Conservation (phyloP, 2,797 vertebrate genomes). For the Peromyscus melanophrys region DNA sequence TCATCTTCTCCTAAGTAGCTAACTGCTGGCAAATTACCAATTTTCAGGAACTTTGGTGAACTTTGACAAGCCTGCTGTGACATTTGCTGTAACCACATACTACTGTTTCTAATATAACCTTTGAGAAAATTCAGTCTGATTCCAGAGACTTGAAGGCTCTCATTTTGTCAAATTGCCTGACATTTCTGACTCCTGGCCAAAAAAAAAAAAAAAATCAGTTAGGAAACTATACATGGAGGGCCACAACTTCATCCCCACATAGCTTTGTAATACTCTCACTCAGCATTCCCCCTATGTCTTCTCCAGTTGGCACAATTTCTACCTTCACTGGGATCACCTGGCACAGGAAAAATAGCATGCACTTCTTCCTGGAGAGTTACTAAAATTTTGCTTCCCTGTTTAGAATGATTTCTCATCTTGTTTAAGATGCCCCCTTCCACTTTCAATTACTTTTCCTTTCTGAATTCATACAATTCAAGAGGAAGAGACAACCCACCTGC, state of each 20-base stretch:
- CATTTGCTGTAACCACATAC: conserved; percentile 43
- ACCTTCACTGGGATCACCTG: not conserved
- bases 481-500: not conserved
- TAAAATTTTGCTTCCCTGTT: not conserved
- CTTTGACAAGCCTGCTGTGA: not conserved
- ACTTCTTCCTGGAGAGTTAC: not conserved
- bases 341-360: not conserved
- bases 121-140: conserved; percentile 60
- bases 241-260: accelerated
- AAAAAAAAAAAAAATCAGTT: not conserved
- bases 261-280: too few relatives aligned
- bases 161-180: conserved; percentile 51
- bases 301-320: not conserved
- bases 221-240: not conserved
- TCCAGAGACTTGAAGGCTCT: not conserved
- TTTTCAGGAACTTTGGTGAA: not conserved
- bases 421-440: not conserved
- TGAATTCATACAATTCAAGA: not conserved
- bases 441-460: not conserved
- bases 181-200: not conserved
- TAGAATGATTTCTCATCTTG: not conserved
- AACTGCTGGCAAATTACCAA: not conserved
- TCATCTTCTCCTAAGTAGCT: not conserved
- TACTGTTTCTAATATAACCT: conserved; percentile 56
- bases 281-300: not conserved